phyloP scores from a whole-genome alignment of 2,888 invertebrate species.

The Lagria hirta region DNA sequence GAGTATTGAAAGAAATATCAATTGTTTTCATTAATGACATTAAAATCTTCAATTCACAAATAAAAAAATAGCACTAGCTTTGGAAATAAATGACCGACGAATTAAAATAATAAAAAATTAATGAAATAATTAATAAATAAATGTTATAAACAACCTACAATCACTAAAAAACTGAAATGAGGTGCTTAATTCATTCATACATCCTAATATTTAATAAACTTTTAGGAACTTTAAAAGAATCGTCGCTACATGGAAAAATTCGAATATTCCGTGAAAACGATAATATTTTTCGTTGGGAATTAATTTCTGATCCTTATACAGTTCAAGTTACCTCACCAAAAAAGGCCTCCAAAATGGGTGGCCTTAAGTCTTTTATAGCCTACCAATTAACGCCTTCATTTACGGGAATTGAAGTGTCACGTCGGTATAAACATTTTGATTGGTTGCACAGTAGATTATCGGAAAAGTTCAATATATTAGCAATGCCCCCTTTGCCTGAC shows the following conservation, averaged over 20 bases:
- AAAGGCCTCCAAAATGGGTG: slow-evolving; percentile 96
- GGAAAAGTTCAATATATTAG: slow-evolving; percentile 92
- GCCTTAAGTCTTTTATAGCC: slow-evolving; percentile 94
- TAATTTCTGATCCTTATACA: slow-evolving; percentile 69
- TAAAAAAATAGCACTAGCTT: no score
- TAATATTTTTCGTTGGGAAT: slow-evolving; percentile 78
- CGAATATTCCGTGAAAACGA: slow-evolving; percentile 66
- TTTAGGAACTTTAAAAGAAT: slow-evolving; percentile 66
- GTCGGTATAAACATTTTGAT: slow-evolving; percentile 98
- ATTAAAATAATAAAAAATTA: no score
- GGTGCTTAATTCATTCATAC: no score
- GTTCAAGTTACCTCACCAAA: slow-evolving; percentile 93
- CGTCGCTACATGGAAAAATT: slow-evolving; percentile 70
- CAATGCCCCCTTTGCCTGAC: slow-evolving; percentile 95
- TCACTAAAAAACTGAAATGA: no score
- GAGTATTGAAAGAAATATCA: no score
- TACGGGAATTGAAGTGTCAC: slow-evolving; percentile 88
- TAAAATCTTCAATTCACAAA: no score
- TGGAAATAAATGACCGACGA: no score
- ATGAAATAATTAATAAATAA: no score
- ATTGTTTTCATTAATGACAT: no score
- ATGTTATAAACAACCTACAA: no score
- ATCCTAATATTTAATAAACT: no score
- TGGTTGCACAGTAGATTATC: slow-evolving; percentile 95
- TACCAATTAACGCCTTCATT: slow-evolving; percentile 95